Percentiles rank a stretch among this genome's conserved stretches.
phyloP scores from a whole-genome alignment of 2,888 invertebrate species.

The Stenotaenia linearis region DNA sequence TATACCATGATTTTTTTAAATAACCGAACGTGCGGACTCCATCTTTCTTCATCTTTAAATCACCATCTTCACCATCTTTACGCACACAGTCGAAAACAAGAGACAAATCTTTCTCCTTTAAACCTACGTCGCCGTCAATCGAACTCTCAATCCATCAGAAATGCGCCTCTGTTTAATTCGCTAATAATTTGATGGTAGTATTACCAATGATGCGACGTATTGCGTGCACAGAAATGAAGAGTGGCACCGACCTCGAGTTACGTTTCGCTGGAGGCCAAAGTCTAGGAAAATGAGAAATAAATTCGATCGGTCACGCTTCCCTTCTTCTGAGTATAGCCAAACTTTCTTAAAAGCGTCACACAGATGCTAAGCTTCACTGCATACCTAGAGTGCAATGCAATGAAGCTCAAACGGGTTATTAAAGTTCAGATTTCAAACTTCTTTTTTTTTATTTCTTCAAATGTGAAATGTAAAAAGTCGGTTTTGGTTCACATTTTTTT shows the following conservation, averaged over 20 bases:
- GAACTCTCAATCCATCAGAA: neutral
- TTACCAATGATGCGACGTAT: neutral
- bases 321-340: neutral
- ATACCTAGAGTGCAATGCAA: slow-evolving; percentile 8
- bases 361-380: slow-evolving; percentile 16
- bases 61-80: too few relatives aligned
- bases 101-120: too few relatives aligned
- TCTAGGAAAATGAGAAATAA: slow-evolving; percentile 23
- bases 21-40: too few relatives aligned
- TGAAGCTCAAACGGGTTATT: slow-evolving; percentile 18
- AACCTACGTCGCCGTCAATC: too few relatives aligned
- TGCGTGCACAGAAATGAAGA: neutral
- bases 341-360: neutral
- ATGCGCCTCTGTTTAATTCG: neutral
- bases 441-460: neutral
- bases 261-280: slow-evolving; percentile 17
- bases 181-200: neutral
- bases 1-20: too few relatives aligned
- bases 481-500: neutral
- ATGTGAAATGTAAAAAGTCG: neutral
- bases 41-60: too few relatives aligned
- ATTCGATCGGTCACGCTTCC: slow-evolving; percentile 21
- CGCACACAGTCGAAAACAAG: too few relatives aligned
- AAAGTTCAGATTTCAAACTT: neutral
- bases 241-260: slow-evolving; percentile 3